A percentile compares a stretch with the other conserved stretches of the same genome.
Conservation (phyloP, 2,113 vertebrate species). For the Bufo bufo region DNA sequence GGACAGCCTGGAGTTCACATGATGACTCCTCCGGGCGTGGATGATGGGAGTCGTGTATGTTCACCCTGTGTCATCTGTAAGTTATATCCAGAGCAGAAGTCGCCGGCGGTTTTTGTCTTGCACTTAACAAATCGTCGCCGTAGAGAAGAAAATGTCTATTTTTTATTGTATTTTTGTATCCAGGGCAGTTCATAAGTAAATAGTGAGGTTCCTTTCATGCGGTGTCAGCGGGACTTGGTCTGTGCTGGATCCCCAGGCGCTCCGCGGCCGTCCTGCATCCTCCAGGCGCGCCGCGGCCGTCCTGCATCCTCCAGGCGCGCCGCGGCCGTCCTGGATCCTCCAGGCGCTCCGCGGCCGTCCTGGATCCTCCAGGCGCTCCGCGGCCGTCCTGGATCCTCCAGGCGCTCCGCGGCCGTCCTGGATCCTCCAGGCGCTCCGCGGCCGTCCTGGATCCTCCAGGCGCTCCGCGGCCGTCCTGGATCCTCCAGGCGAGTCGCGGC, state of each 20-base stretch:
- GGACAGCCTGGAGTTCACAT: slow-evolving; percentile 95
- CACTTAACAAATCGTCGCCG: slow-evolving; percentile 14
- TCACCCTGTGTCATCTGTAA: background rate
- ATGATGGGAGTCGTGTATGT: background rate
- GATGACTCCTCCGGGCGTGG: slow-evolving; percentile 69
- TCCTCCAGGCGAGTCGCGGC: too few relatives aligned
- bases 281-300: too few relatives aligned
- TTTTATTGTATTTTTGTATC: background rate
- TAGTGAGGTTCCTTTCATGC: background rate
- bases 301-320: too few relatives aligned
- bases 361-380: too few relatives aligned
- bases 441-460: too few relatives aligned
- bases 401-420: too few relatives aligned
- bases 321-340: too few relatives aligned
- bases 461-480: too few relatives aligned
- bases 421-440: too few relatives aligned
- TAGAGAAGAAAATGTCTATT: background rate
- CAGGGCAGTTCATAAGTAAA: background rate
- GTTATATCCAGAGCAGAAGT: background rate
- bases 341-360: too few relatives aligned
- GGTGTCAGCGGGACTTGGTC: background rate
- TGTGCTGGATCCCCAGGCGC: background rate
- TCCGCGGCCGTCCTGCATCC: background rate
- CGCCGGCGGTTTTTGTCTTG: background rate
- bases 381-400: too few relatives aligned